phyloP scores from a whole-genome alignment of 2,797 vertebrate genomes.

The Xerus rutilus region DNA sequence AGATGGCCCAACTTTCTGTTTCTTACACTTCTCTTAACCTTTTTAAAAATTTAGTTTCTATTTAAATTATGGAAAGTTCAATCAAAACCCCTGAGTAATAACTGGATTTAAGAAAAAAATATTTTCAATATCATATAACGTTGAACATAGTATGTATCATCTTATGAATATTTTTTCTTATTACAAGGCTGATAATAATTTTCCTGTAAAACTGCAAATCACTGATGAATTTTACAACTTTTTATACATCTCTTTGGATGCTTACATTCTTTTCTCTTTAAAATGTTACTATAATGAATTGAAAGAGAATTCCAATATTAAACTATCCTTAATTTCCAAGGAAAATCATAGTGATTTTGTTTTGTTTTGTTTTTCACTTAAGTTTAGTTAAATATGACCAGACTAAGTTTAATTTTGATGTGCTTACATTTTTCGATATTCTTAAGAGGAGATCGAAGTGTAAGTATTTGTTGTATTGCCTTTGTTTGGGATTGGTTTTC shows the following conservation, averaged over 20 bases:
- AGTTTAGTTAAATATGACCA: background rate
- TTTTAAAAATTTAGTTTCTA: background rate
- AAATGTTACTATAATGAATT: background rate
- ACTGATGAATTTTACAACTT: background rate
- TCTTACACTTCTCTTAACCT: background rate
- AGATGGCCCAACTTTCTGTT: background rate
- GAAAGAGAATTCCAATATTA: background rate
- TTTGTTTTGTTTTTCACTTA: constrained; percentile 7
- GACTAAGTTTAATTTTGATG: background rate
- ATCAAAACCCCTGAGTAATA: background rate
- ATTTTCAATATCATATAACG: background rate
- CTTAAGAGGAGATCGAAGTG: background rate
- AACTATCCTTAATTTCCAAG: background rate
- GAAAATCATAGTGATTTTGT: background rate
- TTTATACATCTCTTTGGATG: background rate
- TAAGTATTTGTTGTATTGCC: background rate
- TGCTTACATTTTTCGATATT: background rate
- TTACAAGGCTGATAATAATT: background rate
- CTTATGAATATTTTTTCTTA: background rate
- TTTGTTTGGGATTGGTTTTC: background rate
- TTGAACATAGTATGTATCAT: background rate
- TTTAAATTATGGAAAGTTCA: background rate
- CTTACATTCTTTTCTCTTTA: background rate
- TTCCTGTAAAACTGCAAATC: background rate
- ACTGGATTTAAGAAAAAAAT: background rate